Evolutionary conservation across 1,140 invertebrate genomes (phyloP), one percentile per base, ranked within the genome.

Genomic region (Anastatus disparis): DNA sequence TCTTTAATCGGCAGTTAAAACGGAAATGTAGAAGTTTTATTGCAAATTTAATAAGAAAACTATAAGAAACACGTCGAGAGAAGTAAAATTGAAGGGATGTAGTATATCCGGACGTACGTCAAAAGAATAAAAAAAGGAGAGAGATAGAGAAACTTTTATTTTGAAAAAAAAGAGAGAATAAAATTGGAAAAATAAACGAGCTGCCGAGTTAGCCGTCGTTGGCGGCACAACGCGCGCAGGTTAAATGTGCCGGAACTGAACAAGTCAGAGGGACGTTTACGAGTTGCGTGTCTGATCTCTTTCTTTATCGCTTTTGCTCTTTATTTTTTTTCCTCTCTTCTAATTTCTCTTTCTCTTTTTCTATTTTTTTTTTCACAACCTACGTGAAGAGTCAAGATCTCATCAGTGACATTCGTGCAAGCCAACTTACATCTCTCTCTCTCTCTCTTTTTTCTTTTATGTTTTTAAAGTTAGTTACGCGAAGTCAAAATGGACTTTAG

Each of bases 111-210:
- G n/a, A n/a, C n/a, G n/a, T n/a, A n/a, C n/a, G n/a, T n/a, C n/a
- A n/a, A n/a, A n/a, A n/a, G n/a, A n/a, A n/a, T n/a, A n/a, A n/a
- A n/a, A n/a, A n/a, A n/a, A n/a, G n/a, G n/a, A n/a, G n/a, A n/a
- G n/a, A n/a, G n/a, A n/a, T n/a, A n/a, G n/a, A n/a, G n/a, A n/a
- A n/a, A n/a, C n/a, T n/a, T n/a, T n/a, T n/a, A n/a, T n/a, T n/a
- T n/a, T n/a, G n/a, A n/a, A n/a, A n/a, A n/a, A n/a, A 58, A 13
- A 26, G 35, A 17, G 20, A 56, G 10, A 17, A 42, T n/a, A 4
- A 29, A n/a, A 55, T 44, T 42, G 10, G 29, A 72, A 31, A 52
- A 50, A 75, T 62, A 44, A 52, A 55, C 12, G 55, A 72, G 38
- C 52, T 46, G 17, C 31, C 35, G 35, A 52, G 48, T 22, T 20